A percentile compares a stretch with the other conserved stretches of the same genome.
phyloP scores from a whole-genome alignment of 2,797 vertebrate species.

The Menidia menidia region DNA sequence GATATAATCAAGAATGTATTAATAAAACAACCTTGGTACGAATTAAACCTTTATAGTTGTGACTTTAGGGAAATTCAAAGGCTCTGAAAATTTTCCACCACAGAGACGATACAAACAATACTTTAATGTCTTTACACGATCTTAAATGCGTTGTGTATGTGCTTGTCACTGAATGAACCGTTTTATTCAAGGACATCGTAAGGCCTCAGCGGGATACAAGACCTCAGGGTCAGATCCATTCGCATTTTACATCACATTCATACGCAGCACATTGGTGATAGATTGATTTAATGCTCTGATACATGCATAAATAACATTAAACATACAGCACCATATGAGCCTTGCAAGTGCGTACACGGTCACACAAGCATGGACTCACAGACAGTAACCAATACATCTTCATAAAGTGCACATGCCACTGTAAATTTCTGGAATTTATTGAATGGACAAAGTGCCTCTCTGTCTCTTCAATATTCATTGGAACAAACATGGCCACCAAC shows the following conservation, averaged over 20 bases:
- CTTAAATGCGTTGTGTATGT: conserved; percentile 8
- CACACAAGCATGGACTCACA: conserved; percentile 1
- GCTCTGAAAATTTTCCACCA: background rate
- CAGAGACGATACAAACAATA: too few species aligned
- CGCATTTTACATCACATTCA: conserved; percentile 64
- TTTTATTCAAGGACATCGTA: conserved; percentile 52
- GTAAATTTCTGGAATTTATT: conserved; percentile 55
- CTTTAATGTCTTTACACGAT: background rate
- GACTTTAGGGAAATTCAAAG: background rate
- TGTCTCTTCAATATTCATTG: conserved; percentile 55
- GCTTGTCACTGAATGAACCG: conserved; percentile 54
- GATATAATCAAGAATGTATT: too few species aligned
- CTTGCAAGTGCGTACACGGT: conserved; percentile 22
- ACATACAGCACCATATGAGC: conserved; percentile 31
- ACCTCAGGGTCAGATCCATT: conserved; percentile 65
- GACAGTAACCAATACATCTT: conserved; percentile 57
- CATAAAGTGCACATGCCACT: conserved; percentile 63
- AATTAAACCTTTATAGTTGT: background rate
- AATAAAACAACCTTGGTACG: too few species aligned
- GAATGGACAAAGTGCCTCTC: conserved; percentile 51
- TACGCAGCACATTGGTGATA: conserved; percentile 44
- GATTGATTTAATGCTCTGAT: conserved; percentile 58
- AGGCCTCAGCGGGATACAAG: conserved; percentile 47
- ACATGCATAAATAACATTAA: conserved; percentile 59
- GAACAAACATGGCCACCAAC: conserved; percentile 34